phyloP scores from a whole-genome alignment of 2,113 vertebrate genomes.

The Centropus unirufus region DNA sequence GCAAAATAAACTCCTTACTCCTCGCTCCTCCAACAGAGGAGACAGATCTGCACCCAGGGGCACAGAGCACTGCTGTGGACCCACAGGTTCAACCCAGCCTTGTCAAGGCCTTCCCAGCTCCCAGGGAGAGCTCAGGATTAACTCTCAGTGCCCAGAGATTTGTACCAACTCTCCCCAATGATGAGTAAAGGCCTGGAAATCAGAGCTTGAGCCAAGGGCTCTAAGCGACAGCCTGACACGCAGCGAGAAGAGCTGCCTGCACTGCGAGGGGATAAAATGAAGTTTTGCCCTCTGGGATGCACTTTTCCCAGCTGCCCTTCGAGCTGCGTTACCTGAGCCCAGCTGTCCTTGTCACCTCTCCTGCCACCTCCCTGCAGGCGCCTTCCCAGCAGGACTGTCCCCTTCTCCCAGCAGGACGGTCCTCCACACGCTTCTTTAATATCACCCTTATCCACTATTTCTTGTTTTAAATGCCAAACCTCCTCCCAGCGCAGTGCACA shows the following conservation, averaged over 20 bases:
- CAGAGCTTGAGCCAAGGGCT: neutral
- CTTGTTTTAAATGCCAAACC: neutral
- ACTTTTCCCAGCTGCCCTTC: rapidly evolving
- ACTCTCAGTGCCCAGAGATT: rapidly evolving
- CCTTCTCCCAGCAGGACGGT: neutral
- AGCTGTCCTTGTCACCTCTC: neutral
- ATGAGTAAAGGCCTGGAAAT: neutral
- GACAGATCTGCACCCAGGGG: neutral
- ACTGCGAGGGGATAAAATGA: rapidly evolving
- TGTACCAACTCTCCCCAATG: neutral
- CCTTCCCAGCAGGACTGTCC: neutral
- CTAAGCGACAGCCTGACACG: rapidly evolving
- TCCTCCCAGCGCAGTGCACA: neutral
- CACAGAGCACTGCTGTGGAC: neutral
- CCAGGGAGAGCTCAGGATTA: neutral
- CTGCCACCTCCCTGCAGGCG: neutral
- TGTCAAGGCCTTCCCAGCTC: neutral
- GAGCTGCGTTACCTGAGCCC: neutral
- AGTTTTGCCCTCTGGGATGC: rapidly evolving
- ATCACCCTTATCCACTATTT: rapidly evolving
- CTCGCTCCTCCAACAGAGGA: neutral
- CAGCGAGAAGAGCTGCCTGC: rapidly evolving
- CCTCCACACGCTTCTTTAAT: rapidly evolving
- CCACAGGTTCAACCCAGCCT: neutral
- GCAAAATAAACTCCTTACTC: neutral